Base-by-base conservation (phyloP, 2,113 vertebrate genomes). In the Oryzias woworae region DNA sequence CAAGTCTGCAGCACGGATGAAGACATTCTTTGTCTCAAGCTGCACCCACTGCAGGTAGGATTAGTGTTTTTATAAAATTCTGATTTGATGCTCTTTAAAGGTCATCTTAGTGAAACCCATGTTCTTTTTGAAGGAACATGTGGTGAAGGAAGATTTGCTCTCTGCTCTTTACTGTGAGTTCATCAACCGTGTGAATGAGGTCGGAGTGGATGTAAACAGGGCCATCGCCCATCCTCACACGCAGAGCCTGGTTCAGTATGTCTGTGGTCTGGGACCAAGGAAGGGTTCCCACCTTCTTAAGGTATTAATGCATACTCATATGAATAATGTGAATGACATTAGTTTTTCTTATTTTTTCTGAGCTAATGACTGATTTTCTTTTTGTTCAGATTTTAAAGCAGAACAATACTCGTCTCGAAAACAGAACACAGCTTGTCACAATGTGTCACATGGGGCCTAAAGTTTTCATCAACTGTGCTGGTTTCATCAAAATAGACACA, bases 381-480 rank as follows among this genome's bases (percentile, higher is more conserved):
- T 46, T 14, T 4, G 66, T 53, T 67, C 65, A 99, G 97, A 98
- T 99, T 82, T 87, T 99, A 78, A 99, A 99, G 77, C 97, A 99
- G 76, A 98, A 99, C 87, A 99, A 99, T 86, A 98, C 96, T 0
- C 94, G 97, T 18, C 90, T 99, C 53, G 97, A 99, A 87, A 99
- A 98, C 90, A 92, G 97, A 70, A 99, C 97, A 14, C 97, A 99
- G 85, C 91, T 99, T 45, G 97, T 99, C 76, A 99, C 97, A 0
- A 97, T 98, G 97, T 99, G 96, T 78, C 97, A 99, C 90, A 99
- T 99, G 97, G 97, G 97, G 63, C 97, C 97, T 58, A 99, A 98
- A 76, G 97, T 99, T 80, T 99, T 99, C 64, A 99, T 99, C 80
- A 99, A 99, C 89, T 99, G 97, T 43, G 97, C 97, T 17, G 97